These are phyloP conservation scores for Urosaurus nigricauda DNA, from an alignment of 2,797 vertebrate genomes.

Conservation along the genomic window DNA sequence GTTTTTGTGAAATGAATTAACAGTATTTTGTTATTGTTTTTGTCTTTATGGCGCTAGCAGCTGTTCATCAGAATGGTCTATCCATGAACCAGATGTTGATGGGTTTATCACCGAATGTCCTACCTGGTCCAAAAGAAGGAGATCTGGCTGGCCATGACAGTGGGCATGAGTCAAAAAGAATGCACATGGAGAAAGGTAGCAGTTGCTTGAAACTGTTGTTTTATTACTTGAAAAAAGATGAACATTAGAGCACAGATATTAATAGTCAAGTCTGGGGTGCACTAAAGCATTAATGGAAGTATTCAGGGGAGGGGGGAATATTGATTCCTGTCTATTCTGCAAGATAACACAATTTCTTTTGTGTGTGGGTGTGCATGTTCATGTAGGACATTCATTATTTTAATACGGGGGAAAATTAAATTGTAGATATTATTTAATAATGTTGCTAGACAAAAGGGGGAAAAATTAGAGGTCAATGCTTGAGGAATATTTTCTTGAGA, in stretches of 20 bases:
- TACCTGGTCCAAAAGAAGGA: slow-evolving; percentile 96
- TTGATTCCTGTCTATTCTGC: neutral
- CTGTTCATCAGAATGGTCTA: slow-evolving; percentile 95
- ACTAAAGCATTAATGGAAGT: neutral
- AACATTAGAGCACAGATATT: neutral
- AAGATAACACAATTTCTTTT: neutral
- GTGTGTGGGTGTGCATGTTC: neutral
- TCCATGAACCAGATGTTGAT: slow-evolving; percentile 98
- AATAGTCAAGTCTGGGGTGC: neutral
- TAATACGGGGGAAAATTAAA: slow-evolving; percentile 18
- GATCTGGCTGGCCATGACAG: slow-evolving; percentile 96
- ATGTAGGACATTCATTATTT: slow-evolving; percentile 15
- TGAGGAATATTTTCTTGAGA: slow-evolving; percentile 36
- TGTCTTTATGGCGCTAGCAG: slow-evolving; percentile 75
- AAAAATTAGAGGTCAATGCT: slow-evolving; percentile 25
- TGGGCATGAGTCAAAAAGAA: slow-evolving; percentile 94
- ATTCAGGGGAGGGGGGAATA: neutral
- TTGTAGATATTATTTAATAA: slow-evolving; percentile 18
- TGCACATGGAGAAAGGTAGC: slow-evolving; percentile 97
- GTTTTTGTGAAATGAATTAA: slow-evolving; percentile 22
- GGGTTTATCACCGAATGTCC: slow-evolving; percentile 94
- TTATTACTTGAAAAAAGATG: slow-evolving; percentile 34
- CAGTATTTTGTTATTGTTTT: neutral
- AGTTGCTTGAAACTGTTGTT: neutral
- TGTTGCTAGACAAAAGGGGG: slow-evolving; percentile 18